Evolutionary conservation across 1,140 invertebrate species (phyloP).

Genomic region (Drosophila tristis): DNA sequence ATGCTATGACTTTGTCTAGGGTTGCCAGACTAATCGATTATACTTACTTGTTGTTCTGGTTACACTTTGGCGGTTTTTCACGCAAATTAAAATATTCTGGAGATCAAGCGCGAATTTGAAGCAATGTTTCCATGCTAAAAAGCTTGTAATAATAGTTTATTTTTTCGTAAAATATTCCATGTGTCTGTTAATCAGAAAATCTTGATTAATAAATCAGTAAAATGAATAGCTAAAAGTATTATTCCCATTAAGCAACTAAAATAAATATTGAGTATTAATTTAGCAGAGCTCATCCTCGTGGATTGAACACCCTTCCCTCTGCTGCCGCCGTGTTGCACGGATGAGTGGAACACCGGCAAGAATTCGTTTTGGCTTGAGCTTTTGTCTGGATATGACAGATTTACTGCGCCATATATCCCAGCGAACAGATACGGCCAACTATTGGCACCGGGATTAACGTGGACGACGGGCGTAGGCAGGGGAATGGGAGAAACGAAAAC

Average conservation of each 20-base stretch:
- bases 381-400: conserved; percentile 73
- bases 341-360: background rate
- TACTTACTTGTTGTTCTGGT: too few relatives aligned
- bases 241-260: background rate
- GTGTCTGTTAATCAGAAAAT: background rate
- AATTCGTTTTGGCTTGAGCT: conserved; percentile 41
- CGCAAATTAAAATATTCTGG: too few relatives aligned
- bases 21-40: background rate
- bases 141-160: too few relatives aligned
- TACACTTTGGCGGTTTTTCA: too few relatives aligned
- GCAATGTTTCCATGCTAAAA: too few relatives aligned
- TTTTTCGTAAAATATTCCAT: background rate
- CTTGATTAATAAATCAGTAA: background rate
- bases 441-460: conserved; percentile 60
- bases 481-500: conserved; percentile 36
- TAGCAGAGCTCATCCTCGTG: background rate
- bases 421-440: conserved; percentile 74
- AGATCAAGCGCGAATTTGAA: too few relatives aligned
- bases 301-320: background rate
- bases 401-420: conserved; percentile 76
- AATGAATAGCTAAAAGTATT: too few relatives aligned
- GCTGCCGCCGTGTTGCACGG: background rate
- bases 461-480: conserved; percentile 12
- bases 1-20: background rate
- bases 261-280: conserved; percentile 23